Percentiles rank a stretch among this genome's conserved stretches.
phyloP scores from a whole-genome alignment of 2,113 vertebrate species.

The Corydoras sp. region DNA sequence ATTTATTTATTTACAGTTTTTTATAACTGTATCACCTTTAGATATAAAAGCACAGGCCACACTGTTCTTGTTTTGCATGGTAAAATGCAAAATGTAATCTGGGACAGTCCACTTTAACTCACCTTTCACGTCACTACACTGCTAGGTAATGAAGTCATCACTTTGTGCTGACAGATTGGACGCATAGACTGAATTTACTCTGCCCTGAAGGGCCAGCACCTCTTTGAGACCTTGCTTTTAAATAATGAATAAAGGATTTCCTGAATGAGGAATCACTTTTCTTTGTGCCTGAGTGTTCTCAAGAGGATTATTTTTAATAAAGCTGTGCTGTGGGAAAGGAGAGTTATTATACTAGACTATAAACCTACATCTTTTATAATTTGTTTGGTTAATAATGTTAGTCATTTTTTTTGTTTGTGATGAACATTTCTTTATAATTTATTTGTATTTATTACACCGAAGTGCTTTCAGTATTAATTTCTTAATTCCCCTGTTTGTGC shows the following conservation, averaged over 20 bases:
- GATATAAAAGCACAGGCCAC: too few relatives aligned
- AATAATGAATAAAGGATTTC: slow-evolving; percentile 38
- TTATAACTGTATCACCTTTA: too few relatives aligned
- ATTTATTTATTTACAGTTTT: too few relatives aligned
- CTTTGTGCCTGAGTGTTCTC: slow-evolving; percentile 24
- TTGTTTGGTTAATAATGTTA: neutral
- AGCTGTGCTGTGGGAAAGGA: slow-evolving; percentile 7
- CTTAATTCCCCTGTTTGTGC: too few relatives aligned
- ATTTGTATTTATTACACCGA: too few relatives aligned
- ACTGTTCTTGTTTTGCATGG: too few relatives aligned
- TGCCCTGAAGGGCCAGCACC: slow-evolving; percentile 8
- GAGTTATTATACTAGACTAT: slow-evolving; percentile 16
- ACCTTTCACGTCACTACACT: slow-evolving; percentile 18
- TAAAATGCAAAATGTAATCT: too few relatives aligned
- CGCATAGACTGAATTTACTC: slow-evolving; percentile 33
- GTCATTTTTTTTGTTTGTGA: too few relatives aligned
- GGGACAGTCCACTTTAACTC: neutral
- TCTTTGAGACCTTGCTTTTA: slow-evolving; percentile 23
- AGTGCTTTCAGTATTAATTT: too few relatives aligned
- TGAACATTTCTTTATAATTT: too few relatives aligned
- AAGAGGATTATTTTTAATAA: slow-evolving; percentile 36
- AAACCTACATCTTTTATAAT: slow-evolving; percentile 16
- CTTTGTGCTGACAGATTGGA: slow-evolving; percentile 33
- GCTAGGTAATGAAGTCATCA: slow-evolving; percentile 33
- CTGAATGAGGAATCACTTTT: slow-evolving; percentile 31